These are phyloP conservation scores for Chaetura pelagica DNA, from an alignment of 2,113 vertebrate genomes.

Conservation along the genomic window DNA sequence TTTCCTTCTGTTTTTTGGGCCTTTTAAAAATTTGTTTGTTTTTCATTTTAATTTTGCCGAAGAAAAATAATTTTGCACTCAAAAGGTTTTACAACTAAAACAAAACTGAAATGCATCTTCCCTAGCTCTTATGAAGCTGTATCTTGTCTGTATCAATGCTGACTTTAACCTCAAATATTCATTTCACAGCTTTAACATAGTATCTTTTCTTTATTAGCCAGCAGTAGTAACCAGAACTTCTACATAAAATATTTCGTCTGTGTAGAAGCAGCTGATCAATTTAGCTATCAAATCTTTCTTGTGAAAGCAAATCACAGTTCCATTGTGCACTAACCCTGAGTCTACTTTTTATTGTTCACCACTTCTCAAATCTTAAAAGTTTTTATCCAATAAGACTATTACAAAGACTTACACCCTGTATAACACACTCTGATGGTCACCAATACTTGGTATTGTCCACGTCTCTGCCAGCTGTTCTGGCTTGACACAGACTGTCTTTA, in stretches of 20 bases:
- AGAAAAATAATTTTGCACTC: neutral
- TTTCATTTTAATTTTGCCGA: neutral
- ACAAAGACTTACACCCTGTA: neutral
- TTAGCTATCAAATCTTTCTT: neutral
- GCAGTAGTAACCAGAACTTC: neutral
- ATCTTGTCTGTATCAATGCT: neutral
- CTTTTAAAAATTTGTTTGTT: too few species aligned
- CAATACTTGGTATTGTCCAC: neutral
- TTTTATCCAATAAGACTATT: neutral
- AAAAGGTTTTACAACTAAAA: neutral
- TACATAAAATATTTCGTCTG: neutral
- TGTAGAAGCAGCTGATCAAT: neutral
- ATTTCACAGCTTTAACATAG: neutral
- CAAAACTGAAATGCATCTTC: neutral
- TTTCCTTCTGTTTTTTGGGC: neutral
- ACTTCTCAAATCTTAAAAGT: neutral
- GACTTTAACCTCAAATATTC: neutral
- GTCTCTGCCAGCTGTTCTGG: neutral
- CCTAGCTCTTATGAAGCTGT: neutral
- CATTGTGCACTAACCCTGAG: neutral
- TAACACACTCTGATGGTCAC: neutral
- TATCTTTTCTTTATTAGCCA: neutral
- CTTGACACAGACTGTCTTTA: neutral
- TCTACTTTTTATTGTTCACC: neutral
- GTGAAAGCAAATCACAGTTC: neutral